These are phyloP conservation scores for Drosophila auraria DNA, from an alignment of 1,140 invertebrate species.

Conservation along the genomic window DNA sequence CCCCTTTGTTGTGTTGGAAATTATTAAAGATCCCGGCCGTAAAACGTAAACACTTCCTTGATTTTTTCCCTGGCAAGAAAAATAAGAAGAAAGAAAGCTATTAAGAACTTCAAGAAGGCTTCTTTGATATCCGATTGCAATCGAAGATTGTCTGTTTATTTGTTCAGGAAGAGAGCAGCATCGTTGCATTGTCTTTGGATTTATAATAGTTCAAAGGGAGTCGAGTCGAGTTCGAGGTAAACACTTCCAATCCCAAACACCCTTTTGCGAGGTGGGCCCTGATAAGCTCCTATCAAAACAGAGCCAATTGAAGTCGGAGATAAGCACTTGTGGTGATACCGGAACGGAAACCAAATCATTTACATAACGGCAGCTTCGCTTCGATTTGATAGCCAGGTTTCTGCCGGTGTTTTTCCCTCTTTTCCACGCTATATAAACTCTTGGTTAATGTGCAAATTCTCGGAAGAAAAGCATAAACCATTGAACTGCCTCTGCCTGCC, in stretches of 20 bases:
- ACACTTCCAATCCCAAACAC: constrained; percentile 2
- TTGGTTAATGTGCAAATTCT: constrained; percentile 44
- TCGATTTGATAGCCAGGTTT: constrained; percentile 54
- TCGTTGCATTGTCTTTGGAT: constrained; percentile 16
- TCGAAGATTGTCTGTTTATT: constrained; percentile 75
- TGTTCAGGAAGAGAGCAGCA: constrained; percentile 33
- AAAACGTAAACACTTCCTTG: constrained; percentile 29
- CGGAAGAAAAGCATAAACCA: constrained; percentile 38
- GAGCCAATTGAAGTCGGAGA: constrained; percentile 26
- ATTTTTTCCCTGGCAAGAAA: constrained; percentile 2
- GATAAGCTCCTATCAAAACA: constrained; percentile 39
- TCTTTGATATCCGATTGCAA: constrained; percentile 70
- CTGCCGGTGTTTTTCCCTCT: constrained; percentile 27
- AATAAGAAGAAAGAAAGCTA: constrained; percentile 21
- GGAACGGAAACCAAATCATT: constrained; percentile 67
- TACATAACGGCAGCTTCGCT: constrained; percentile 53
- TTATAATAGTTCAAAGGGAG: constrained; percentile 40
- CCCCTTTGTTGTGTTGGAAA: constrained; percentile 5
- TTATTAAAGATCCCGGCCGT: constrained; percentile 28
- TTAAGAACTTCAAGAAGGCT: constrained; percentile 58
- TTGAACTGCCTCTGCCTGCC: constrained; percentile 6
- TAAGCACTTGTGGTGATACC: constrained; percentile 60
- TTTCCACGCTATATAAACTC: constrained; percentile 15
- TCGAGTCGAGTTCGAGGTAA: constrained; percentile 17
- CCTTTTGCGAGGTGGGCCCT: not conserved